Evolutionary conservation across 2,888 invertebrate genomes (phyloP).

Genomic region (Limnephilus auricula): DNA sequence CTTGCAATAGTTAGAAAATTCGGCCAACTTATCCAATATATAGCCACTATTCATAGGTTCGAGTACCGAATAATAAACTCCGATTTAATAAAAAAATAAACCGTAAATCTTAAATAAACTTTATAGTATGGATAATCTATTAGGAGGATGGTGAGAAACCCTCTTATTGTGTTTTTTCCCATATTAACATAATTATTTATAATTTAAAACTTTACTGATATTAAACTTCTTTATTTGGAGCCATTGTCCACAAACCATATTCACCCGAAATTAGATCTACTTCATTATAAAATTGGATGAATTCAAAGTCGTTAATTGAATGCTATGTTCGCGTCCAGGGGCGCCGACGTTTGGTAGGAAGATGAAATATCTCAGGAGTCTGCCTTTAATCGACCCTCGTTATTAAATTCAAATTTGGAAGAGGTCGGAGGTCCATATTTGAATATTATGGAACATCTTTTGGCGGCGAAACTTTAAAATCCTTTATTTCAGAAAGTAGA

Average conservation of each 20-base stretch:
- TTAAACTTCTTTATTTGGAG: neutral
- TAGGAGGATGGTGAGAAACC: no score
- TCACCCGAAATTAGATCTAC: neutral
- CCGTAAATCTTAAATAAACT: no score
- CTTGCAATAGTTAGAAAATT: no score
- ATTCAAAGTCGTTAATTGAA: neutral
- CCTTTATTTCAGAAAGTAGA: neutral
- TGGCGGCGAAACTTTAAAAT: conserved; percentile 9
- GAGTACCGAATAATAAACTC: no score
- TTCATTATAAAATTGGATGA: neutral
- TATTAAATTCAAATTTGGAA: conserved; percentile 9
- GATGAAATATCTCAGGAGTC: conserved; percentile 32
- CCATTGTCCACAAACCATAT: neutral
- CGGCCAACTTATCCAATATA: no score
- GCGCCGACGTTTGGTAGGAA: conserved; percentile 32
- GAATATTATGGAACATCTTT: conserved; percentile 17
- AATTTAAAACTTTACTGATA: neutral
- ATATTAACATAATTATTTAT: no score
- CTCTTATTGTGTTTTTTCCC: no score
- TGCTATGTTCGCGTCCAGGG: conserved; percentile 42
- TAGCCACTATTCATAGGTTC: no score
- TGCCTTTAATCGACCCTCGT: conserved; percentile 18
- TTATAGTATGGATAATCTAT: no score
- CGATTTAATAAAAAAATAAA: no score
- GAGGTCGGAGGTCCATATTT: conserved; percentile 32